Evolutionary conservation across 1,140 invertebrate genomes (phyloP).

Genomic region (Cylas formicarius): DNA sequence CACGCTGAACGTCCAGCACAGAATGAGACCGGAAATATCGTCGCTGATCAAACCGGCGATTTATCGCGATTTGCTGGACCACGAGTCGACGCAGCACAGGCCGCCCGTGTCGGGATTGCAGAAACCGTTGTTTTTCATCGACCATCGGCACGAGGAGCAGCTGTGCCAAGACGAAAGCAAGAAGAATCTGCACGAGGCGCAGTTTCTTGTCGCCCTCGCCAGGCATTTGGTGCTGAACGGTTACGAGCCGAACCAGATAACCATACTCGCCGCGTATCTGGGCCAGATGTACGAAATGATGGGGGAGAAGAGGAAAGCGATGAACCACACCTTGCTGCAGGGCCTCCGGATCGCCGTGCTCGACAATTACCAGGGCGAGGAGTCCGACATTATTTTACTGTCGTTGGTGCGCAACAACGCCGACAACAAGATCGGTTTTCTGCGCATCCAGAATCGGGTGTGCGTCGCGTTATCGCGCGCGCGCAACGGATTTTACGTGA

Average conservation of each 20-base stretch:
- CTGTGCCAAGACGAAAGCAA: constrained; percentile 48
- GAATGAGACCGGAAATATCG: constrained; percentile 61
- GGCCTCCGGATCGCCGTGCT: constrained; percentile 59
- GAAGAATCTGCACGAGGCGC: constrained; percentile 54
- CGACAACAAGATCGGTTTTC: constrained; percentile 67
- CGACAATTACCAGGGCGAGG: constrained; percentile 79
- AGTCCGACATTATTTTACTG: constrained; percentile 75
- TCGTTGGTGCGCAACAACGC: constrained; percentile 73
- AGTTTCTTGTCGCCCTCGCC: constrained; percentile 49
- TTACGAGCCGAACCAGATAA: constrained; percentile 53
- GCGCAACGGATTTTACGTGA: constrained; percentile 59
- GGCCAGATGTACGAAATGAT: constrained; percentile 53
- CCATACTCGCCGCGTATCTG: constrained; percentile 59
- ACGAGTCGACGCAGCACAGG: constrained; percentile 47
- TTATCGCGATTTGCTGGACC: constrained; percentile 51
- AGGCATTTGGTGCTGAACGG: constrained; percentile 55
- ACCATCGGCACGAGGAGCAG: constrained; percentile 49
- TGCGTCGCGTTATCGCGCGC: constrained; percentile 80
- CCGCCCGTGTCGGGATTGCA: constrained; percentile 40
- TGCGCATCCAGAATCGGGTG: constrained; percentile 66
- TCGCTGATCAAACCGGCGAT: constrained; percentile 54
- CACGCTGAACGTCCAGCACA: constrained; percentile 52
- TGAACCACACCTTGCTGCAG: constrained; percentile 30
- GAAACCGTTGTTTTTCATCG: constrained; percentile 55
- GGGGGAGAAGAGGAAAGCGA: constrained; percentile 42